Percentiles rank a stretch among this genome's conserved stretches.
Conservation (phyloP, 2,113 vertebrate species). For the Sphaerodactylus townsendi region DNA sequence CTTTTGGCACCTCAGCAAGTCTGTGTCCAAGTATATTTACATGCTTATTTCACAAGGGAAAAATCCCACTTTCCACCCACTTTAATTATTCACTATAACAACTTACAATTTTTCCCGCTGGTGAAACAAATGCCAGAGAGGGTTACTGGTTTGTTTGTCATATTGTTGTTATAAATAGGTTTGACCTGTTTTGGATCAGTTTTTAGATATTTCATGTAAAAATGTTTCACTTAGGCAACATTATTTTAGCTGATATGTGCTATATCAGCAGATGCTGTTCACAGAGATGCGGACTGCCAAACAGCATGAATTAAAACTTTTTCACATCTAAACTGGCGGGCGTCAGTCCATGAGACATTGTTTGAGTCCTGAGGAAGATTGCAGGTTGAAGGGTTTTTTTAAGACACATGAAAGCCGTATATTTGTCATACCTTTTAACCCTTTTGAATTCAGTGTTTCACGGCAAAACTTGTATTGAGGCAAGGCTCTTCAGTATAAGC, state of each 20-base stretch:
- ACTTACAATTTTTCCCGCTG: neutral
- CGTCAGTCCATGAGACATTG: neutral
- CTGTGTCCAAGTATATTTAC: neutral
- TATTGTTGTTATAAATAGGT: neutral
- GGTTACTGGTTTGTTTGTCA: neutral
- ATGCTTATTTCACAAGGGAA: neutral
- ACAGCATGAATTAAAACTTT: neutral
- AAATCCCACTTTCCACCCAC: neutral
- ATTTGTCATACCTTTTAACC: neutral
- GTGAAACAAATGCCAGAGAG: neutral
- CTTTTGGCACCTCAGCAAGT: neutral
- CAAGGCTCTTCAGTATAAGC: neutral
- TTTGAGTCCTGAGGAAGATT: neutral
- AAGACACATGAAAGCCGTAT: neutral
- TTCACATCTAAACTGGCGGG: neutral
- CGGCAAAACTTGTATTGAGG: neutral
- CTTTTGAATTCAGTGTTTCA: neutral
- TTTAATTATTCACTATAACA: neutral
- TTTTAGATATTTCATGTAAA: neutral
- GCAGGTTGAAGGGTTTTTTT: neutral
- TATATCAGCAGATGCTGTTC: neutral
- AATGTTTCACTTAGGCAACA: neutral
- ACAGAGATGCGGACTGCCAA: neutral
- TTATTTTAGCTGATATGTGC: neutral
- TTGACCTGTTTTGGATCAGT: neutral